These are phyloP conservation scores for Xiphophorus maculatus DNA, from an alignment of 2,113 vertebrate genomes.

Conservation along the genomic window DNA sequence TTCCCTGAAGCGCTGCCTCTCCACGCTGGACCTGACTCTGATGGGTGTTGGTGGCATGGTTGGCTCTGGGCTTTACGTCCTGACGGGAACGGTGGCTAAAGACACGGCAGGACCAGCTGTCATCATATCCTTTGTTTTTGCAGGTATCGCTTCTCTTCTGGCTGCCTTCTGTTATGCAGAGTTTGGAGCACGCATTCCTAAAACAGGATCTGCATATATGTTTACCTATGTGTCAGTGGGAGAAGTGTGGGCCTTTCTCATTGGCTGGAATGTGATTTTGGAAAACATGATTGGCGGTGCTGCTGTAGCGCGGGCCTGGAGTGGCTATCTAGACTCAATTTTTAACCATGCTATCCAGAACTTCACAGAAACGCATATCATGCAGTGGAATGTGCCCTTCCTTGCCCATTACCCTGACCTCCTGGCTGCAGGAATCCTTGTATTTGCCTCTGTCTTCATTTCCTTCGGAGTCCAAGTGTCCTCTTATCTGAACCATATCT, in stretches of 20 bases:
- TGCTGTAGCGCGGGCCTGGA: slow-evolving; percentile 93
- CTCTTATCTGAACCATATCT: slow-evolving; percentile 94
- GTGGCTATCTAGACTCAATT: slow-evolving; percentile 93
- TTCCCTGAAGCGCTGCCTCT: slow-evolving; percentile 89
- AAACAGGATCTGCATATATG: slow-evolving; percentile 96
- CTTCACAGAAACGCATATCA: slow-evolving; percentile 88
- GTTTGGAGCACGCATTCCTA: slow-evolving; percentile 93
- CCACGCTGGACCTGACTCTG: slow-evolving; percentile 89
- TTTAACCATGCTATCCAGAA: slow-evolving; percentile 93
- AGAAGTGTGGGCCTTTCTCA: slow-evolving; percentile 97
- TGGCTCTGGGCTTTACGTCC: slow-evolving; percentile 92
- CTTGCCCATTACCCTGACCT: slow-evolving; percentile 92
- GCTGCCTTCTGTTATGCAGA: slow-evolving; percentile 95
- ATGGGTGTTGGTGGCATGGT: slow-evolving; percentile 94
- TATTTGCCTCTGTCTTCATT: slow-evolving; percentile 89
- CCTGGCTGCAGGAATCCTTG: slow-evolving; percentile 86
- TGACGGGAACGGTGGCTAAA: slow-evolving; percentile 94
- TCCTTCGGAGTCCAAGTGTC: slow-evolving; percentile 94
- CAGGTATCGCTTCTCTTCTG: slow-evolving; percentile 89
- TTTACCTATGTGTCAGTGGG: slow-evolving; percentile 96
- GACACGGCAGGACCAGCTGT: slow-evolving; percentile 89
- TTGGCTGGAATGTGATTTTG: slow-evolving; percentile 95
- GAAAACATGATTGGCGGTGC: slow-evolving; percentile 96
- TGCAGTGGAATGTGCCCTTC: slow-evolving; percentile 88
- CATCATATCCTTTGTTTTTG: slow-evolving; percentile 87